Conservation (phyloP, 1,140 invertebrate species). For the Drosophila asahinai region DNA sequence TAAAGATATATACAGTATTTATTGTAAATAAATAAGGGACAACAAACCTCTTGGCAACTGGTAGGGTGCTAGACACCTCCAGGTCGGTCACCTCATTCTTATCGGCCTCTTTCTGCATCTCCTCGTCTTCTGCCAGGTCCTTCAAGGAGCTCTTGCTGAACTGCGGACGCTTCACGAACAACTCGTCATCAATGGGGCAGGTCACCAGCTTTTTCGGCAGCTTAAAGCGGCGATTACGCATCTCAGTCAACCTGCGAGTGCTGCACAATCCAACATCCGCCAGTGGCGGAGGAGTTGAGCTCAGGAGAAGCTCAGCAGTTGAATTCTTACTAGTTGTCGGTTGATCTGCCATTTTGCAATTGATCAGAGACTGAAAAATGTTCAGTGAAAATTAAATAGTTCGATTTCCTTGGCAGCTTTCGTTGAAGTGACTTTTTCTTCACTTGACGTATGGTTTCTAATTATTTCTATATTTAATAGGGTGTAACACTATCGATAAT, state of each 20-base stretch:
- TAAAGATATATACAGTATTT: no score
- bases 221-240: slow-evolving; percentile 22
- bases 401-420: neutral
- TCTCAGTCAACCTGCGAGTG: slow-evolving; percentile 23
- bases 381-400: neutral
- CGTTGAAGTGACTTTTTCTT: neutral
- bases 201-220: slow-evolving; percentile 1
- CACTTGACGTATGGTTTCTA: neutral
- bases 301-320: neutral
- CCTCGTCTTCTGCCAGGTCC: neutral
- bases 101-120: neutral
- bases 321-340: no score
- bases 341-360: neutral
- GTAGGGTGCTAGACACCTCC: no score
- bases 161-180: slow-evolving; percentile 56
- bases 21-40: no score
- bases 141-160: slow-evolving; percentile 14
- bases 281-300: slow-evolving; percentile 45
- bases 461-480: no score
- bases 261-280: slow-evolving; percentile 43
- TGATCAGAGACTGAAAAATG: neutral
- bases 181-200: slow-evolving; percentile 31
- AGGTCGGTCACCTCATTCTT: neutral
- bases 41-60: neutral
- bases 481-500: no score